phyloP scores from a whole-genome alignment of 2,888 invertebrate genomes.

The Cecidostiba fungosa region DNA sequence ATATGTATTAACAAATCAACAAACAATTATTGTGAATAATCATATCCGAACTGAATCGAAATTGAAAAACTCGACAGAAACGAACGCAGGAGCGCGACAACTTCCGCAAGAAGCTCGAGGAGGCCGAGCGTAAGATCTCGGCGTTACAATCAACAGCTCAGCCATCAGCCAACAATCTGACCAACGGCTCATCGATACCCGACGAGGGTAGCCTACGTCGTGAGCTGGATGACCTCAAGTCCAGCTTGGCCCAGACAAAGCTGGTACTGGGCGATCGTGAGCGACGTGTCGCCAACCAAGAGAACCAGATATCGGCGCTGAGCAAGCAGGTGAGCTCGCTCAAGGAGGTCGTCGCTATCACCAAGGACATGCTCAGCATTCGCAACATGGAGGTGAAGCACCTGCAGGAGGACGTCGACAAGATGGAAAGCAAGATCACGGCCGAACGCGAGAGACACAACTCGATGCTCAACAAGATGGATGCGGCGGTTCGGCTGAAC shows the following conservation, averaged over 20 bases:
- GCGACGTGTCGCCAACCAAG: conserved; percentile 83
- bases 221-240: conserved; percentile 73
- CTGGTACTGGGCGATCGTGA: conserved; percentile 73
- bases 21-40: no score
- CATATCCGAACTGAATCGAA: background rate
- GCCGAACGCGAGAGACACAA: conserved; percentile 88
- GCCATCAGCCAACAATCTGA: background rate
- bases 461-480: conserved; percentile 86
- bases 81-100: conserved; percentile 71
- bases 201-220: conserved; percentile 67
- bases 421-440: conserved; percentile 86
- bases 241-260: conserved; percentile 71
- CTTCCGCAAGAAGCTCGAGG: conserved; percentile 71
- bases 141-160: conserved; percentile 34
- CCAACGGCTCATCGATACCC: background rate
- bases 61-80: conserved; percentile 67
- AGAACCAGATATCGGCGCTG: conserved; percentile 88
- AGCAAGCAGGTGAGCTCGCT: conserved; percentile 87
- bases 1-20: no score
- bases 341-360: conserved; percentile 91
- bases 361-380: conserved; percentile 90
- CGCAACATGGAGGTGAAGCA: conserved; percentile 90
- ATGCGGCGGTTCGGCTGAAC: conserved; percentile 87
- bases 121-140: conserved; percentile 72
- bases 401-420: conserved; percentile 86